phyloP scores from a whole-genome alignment of 1,140 invertebrate genomes.

The Penaeus vannamei region DNA sequence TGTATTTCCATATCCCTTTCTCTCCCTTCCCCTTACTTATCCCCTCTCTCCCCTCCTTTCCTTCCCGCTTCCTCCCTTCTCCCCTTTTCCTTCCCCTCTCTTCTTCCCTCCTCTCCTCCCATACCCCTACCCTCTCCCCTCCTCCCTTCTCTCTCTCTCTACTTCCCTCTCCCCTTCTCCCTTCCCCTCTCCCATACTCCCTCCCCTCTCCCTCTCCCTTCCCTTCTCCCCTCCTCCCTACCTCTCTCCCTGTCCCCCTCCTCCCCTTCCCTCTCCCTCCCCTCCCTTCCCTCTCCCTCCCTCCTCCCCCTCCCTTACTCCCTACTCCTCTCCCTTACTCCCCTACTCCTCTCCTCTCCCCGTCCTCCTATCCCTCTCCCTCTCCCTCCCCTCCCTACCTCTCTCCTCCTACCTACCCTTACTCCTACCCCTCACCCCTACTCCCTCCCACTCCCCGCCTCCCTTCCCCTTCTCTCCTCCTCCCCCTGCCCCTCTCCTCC shows the following conservation, averaged over 20 bases:
- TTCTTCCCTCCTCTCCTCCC: neutral
- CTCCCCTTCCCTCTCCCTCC: neutral
- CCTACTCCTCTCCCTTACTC: neutral
- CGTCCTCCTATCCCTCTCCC: neutral
- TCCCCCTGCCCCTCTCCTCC: neutral
- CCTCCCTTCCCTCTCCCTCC: neutral
- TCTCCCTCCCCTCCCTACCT: neutral
- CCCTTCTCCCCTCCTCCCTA: neutral
- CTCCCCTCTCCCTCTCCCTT: neutral
- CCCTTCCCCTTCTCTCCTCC: neutral
- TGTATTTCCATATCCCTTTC: too few species aligned
- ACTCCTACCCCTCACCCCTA: neutral
- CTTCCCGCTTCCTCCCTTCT: neutral
- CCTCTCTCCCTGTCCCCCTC: slow-evolving; percentile 21
- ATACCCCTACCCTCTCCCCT: neutral
- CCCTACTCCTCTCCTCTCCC: neutral
- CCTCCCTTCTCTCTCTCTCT: neutral
- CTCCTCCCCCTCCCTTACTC: neutral
- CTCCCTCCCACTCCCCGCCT: neutral
- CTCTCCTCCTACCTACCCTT: neutral
- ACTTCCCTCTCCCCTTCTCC: neutral
- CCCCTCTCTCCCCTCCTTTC: neutral
- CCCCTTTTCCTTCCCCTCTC: neutral
- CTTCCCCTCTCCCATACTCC: neutral
- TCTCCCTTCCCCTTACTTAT: neutral